phyloP scores from a whole-genome alignment of 2,797 vertebrate species.

The Myotis findleyi region DNA sequence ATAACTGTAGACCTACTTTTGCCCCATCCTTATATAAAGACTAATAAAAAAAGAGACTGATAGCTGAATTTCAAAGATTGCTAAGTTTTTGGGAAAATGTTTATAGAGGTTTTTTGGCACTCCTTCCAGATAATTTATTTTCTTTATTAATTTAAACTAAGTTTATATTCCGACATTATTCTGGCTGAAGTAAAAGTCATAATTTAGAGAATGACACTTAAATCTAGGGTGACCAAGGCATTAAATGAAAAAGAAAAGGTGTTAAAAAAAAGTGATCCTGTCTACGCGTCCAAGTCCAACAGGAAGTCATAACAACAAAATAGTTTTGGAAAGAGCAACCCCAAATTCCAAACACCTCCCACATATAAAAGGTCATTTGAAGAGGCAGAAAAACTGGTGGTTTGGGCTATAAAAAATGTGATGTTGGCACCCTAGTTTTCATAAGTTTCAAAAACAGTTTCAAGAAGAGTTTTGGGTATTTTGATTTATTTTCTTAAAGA shows the following conservation, averaged over 20 bases:
- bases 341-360: not conserved
- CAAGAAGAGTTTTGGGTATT: not conserved
- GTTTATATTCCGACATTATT: not conserved
- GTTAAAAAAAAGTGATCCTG: not conserved
- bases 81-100: not conserved
- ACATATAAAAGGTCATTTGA: not conserved
- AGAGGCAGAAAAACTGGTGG: not conserved
- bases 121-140: not conserved
- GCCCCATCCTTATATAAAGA: not conserved
- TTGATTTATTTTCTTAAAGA: not conserved
- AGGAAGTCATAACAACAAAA: not conserved
- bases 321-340: not conserved
- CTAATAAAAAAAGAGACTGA: not conserved
- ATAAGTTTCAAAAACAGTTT: not conserved
- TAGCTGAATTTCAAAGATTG: not conserved
- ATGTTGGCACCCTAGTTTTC: not conserved
- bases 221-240: not conserved
- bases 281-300: not conserved
- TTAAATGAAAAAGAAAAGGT: not conserved
- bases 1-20: not conserved
- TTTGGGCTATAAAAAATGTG: not conserved
- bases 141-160: not conserved
- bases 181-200: not conserved
- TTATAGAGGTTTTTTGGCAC: not conserved
- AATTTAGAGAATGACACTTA: not conserved